Evolutionary conservation across 2,113 vertebrate genomes (phyloP).

Genomic region (Sapayoa aenigma): DNA sequence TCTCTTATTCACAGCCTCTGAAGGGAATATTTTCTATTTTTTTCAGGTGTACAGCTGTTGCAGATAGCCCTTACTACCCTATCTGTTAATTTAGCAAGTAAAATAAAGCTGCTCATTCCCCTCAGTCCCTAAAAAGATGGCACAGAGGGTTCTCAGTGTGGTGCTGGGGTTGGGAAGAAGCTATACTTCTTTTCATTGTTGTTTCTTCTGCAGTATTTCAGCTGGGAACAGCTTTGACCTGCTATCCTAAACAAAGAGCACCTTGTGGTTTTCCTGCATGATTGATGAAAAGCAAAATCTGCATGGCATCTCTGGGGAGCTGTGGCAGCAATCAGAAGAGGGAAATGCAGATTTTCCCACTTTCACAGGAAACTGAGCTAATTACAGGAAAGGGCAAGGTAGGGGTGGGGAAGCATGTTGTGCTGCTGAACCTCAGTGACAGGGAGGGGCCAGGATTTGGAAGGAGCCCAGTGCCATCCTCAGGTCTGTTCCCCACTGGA

Average conservation of each 20-base stretch:
- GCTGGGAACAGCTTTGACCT: not conserved
- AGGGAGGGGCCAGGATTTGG: not conserved
- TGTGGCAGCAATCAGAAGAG: accelerated
- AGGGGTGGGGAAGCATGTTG: not conserved
- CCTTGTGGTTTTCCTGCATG: not conserved
- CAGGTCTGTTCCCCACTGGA: accelerated
- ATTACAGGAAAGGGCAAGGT: not conserved
- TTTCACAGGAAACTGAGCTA: accelerated
- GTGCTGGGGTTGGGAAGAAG: not conserved
- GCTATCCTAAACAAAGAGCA: not conserved
- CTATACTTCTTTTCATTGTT: not conserved
- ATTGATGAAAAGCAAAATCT: not conserved
- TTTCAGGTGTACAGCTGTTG: not conserved
- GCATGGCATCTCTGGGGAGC: not conserved
- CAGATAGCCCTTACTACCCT: not conserved
- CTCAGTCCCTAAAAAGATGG: not conserved
- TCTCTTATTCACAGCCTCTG: not conserved
- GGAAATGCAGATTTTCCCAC: not conserved
- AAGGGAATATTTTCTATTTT: not conserved
- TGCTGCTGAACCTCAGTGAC: not conserved
- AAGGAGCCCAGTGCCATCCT: not conserved
- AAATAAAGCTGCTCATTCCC: not conserved
- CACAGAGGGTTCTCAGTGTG: not conserved
- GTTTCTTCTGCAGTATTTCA: not conserved
- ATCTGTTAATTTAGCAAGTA: not conserved